Evolutionary conservation across 2,888 invertebrate species (phyloP).

Genomic region (Seira ritae): DNA sequence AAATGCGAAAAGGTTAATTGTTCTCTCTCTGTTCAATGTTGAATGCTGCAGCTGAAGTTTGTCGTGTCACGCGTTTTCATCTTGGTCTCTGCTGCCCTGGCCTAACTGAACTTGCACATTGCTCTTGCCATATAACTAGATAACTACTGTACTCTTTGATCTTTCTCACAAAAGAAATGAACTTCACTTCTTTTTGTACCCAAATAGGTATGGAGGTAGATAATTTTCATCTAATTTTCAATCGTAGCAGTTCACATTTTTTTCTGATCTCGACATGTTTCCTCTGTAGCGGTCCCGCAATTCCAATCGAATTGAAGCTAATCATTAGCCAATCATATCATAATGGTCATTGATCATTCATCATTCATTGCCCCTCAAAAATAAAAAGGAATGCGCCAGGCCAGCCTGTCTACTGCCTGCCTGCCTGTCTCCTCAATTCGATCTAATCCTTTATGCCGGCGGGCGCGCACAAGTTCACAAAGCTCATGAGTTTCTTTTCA

Average conservation of each 20-base stretch:
- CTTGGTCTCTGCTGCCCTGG: not conserved
- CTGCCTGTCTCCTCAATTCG: not conserved
- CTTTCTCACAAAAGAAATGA: not conserved
- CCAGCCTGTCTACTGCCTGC: too few species aligned
- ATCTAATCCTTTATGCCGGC: not conserved
- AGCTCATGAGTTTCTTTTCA: not conserved
- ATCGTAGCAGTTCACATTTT: too few species aligned
- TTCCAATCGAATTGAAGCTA: too few species aligned
- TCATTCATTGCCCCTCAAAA: not conserved
- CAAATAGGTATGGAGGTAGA: too few species aligned
- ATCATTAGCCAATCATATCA: too few species aligned
- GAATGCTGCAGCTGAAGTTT: not conserved
- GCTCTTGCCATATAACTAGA: too few species aligned
- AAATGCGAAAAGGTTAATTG: not conserved
- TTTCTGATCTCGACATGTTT: too few species aligned
- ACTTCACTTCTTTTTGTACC: too few species aligned
- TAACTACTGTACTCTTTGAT: too few species aligned
- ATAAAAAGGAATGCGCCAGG: too few species aligned
- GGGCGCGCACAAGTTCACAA: conserved; percentile 1
- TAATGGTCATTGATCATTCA: not conserved
- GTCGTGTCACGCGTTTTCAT: not conserved
- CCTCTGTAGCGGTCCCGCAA: too few species aligned
- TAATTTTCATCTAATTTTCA: too few species aligned
- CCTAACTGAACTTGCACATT: not conserved
- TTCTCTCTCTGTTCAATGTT: not conserved